These are phyloP conservation scores for Spodoptera picta DNA, from an alignment of 2,888 invertebrate species.

Conservation along the genomic window DNA sequence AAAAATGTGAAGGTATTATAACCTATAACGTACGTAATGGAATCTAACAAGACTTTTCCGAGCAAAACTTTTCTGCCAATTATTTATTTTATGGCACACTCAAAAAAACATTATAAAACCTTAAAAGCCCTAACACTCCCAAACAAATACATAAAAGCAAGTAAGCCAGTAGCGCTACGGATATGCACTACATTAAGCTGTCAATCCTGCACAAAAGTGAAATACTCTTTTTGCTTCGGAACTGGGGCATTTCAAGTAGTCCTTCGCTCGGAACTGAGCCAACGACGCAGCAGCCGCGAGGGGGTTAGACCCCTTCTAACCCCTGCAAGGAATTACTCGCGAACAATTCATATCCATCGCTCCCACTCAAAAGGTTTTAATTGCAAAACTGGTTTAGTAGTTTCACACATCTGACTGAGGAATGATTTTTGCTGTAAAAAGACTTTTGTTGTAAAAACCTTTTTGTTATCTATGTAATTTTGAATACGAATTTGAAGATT, in stretches of 20 bases:
- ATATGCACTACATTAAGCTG: constrained; percentile 47
- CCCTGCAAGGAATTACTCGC: constrained; percentile 55
- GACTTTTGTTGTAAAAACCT: too few species aligned
- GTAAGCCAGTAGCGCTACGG: constrained; percentile 9
- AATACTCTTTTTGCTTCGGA: constrained; percentile 53
- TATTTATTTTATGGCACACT: too few species aligned
- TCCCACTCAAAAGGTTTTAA: constrained; percentile 61
- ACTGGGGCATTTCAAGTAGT: constrained; percentile 67
- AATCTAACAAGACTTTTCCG: too few species aligned
- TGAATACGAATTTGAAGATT: too few species aligned
- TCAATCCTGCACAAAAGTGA: constrained; percentile 50
- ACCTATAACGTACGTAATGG: too few species aligned
- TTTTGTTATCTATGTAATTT: too few species aligned
- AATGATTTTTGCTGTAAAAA: too few species aligned
- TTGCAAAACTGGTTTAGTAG: constrained; percentile 58
- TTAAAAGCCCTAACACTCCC: not conserved
- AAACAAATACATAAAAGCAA: not conserved
- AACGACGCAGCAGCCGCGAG: constrained; percentile 26
- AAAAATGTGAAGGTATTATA: too few species aligned
- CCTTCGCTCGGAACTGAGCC: constrained; percentile 52
- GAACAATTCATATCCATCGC: constrained; percentile 64
- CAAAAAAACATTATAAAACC: not conserved
- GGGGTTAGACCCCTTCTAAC: constrained; percentile 8
- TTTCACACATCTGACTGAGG: constrained; percentile 29
- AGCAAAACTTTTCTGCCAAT: too few species aligned